These are phyloP conservation scores for Argentina silus DNA, from an alignment of 2,797 vertebrate species.

Conservation along the genomic window DNA sequence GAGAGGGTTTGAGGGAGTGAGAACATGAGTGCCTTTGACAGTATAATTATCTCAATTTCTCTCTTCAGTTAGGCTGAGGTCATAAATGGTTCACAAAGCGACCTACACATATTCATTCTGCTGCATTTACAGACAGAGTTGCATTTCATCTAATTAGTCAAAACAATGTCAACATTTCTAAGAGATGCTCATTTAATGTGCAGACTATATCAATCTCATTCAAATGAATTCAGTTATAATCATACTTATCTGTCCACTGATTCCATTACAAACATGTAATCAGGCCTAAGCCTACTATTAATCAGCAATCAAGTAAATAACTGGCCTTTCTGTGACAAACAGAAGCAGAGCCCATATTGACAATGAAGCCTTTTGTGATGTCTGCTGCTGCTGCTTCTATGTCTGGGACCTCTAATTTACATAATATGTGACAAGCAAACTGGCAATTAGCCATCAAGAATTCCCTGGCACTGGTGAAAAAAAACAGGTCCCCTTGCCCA, in stretches of 20 bases:
- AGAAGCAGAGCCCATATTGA: slow-evolving; percentile 4
- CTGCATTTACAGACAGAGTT: not conserved
- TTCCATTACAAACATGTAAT: not conserved
- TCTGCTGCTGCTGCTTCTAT: slow-evolving; percentile 27
- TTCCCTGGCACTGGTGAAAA: slow-evolving; percentile 45
- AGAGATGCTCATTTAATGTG: no score
- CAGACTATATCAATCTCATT: no score
- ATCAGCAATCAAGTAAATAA: no score
- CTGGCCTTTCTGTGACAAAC: not conserved
- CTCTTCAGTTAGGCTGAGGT: slow-evolving; percentile 7
- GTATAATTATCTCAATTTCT: slow-evolving; percentile 25
- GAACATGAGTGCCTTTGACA: slow-evolving; percentile 35
- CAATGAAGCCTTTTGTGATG: slow-evolving; percentile 37
- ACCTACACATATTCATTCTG: not conserved
- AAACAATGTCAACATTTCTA: no score
- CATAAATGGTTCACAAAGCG: not conserved
- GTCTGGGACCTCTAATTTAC: slow-evolving; percentile 33
- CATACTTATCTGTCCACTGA: not conserved
- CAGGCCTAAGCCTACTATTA: not conserved
- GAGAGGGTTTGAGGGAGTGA: not conserved
- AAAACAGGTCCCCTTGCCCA: slow-evolving; percentile 39
- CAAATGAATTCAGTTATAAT: not conserved
- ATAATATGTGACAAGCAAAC: slow-evolving; percentile 31
- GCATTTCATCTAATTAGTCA: no score
- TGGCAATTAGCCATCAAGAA: slow-evolving; percentile 37